Evolutionary conservation across 2,113 vertebrate species (phyloP).

Genomic region (Hymenochirus boettgeri): DNA sequence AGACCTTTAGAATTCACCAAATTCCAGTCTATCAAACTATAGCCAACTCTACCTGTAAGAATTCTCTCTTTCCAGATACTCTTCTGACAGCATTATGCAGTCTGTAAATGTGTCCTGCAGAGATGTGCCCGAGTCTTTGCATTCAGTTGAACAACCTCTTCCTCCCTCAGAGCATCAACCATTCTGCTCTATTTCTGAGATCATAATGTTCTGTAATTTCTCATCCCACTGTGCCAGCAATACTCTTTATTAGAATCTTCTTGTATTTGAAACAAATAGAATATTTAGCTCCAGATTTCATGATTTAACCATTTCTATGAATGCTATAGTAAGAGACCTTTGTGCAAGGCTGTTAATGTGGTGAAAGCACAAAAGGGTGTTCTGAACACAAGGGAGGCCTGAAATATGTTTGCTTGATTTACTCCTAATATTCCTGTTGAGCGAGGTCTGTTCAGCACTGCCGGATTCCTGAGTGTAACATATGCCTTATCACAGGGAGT

Average conservation of each 20-base stretch:
- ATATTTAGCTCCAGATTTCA: no score
- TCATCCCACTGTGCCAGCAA: background rate
- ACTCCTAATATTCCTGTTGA: slow-evolving; percentile 14
- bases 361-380: no score
- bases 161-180: background rate
- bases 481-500: slow-evolving; percentile 9
- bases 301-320: no score
- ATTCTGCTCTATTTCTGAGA: background rate
- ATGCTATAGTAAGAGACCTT: no score
- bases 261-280: no score
- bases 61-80: no score
- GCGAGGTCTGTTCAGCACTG: slow-evolving; percentile 5
- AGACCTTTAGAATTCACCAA: no score
- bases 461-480: slow-evolving; percentile 11
- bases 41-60: no score
- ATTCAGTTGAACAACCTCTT: background rate
- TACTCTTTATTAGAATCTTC: no score
- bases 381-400: no score
- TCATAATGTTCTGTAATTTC: background rate
- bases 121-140: background rate
- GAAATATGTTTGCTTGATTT: slow-evolving; percentile 5
- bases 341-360: no score
- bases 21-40: no score
- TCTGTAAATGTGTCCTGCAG: background rate
- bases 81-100: background rate